Percentiles rank a stretch among this genome's conserved stretches.
These are phyloP conservation scores for Dreissena rostriformis DNA, from an alignment of 1,140 invertebrate species.

Conservation along the genomic window DNA sequence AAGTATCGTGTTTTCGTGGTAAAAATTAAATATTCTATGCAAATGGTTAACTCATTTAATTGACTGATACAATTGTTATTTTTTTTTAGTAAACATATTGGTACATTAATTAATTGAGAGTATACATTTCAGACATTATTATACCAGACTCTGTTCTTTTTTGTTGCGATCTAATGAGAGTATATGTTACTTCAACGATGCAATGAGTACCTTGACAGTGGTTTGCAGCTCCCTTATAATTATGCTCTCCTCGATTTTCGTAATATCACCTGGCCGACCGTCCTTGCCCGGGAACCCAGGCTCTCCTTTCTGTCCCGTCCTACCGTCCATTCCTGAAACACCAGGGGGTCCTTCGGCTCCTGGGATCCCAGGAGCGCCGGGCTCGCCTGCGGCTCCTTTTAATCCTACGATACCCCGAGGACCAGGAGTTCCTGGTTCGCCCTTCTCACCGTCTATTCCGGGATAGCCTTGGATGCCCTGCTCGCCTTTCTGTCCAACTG, in stretches of 20 bases:
- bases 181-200: too few relatives aligned
- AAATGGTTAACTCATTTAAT: too few relatives aligned
- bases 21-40: too few relatives aligned
- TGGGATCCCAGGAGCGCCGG: not conserved
- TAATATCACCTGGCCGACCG: conserved; percentile 45
- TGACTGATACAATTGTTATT: too few relatives aligned
- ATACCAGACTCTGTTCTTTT: too few relatives aligned
- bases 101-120: too few relatives aligned
- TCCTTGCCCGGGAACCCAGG: conserved; percentile 16
- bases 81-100: too few relatives aligned
- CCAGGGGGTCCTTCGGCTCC: conserved; percentile 26
- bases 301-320: not conserved
- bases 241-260: conserved; percentile 43
- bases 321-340: not conserved
- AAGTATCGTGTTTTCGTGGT: not conserved
- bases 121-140: too few relatives aligned
- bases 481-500: not conserved
- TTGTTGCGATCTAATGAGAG: too few relatives aligned
- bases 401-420: not conserved
- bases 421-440: not conserved
- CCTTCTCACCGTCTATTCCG: conserved; percentile 12
- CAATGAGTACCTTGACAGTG: conserved; percentile 30
- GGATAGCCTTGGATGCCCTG: not conserved
- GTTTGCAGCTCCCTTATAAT: conserved; percentile 35
- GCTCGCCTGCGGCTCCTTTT: not conserved